A percentile compares a stretch with the other conserved stretches of the same genome.
phyloP scores from a whole-genome alignment of 2,888 invertebrate species.

The Eulithis prunata region DNA sequence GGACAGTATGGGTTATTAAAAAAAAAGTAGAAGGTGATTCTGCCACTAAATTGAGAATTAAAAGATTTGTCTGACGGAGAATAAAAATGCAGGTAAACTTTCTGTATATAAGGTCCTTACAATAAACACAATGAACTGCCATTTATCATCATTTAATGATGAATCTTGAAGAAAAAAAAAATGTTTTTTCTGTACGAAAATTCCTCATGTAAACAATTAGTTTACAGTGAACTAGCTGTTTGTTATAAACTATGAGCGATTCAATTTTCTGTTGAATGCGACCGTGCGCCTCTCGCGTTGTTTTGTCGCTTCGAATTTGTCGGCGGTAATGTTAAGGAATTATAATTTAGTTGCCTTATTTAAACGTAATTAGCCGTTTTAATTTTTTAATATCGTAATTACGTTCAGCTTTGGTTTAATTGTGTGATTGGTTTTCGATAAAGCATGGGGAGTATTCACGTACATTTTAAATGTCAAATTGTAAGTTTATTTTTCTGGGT shows the following conservation, averaged over 20 bases:
- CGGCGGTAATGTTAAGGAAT: constrained; percentile 33
- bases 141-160: too few species aligned
- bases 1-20: too few species aligned
- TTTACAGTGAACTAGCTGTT: constrained; percentile 1
- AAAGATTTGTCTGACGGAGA: too few species aligned
- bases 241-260: constrained; percentile 45
- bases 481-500: too few species aligned
- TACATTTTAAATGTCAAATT: background rate
- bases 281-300: constrained; percentile 39
- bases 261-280: constrained; percentile 64
- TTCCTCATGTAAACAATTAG: too few species aligned
- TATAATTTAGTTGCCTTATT: constrained; percentile 35
- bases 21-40: too few species aligned
- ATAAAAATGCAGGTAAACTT: too few species aligned
- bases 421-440: constrained; percentile 27
- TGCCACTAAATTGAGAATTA: too few species aligned
- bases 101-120: too few species aligned
- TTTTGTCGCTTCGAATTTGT: constrained; percentile 38
- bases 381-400: constrained; percentile 36
- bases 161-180: too few species aligned
- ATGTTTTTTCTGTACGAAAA: too few species aligned
- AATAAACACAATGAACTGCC: too few species aligned
- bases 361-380: constrained; percentile 30
- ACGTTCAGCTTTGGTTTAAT: constrained; percentile 29
- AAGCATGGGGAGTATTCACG: background rate